Conservation (phyloP, 2,888 invertebrate species). For the Phragmatobia fuliginosa region DNA sequence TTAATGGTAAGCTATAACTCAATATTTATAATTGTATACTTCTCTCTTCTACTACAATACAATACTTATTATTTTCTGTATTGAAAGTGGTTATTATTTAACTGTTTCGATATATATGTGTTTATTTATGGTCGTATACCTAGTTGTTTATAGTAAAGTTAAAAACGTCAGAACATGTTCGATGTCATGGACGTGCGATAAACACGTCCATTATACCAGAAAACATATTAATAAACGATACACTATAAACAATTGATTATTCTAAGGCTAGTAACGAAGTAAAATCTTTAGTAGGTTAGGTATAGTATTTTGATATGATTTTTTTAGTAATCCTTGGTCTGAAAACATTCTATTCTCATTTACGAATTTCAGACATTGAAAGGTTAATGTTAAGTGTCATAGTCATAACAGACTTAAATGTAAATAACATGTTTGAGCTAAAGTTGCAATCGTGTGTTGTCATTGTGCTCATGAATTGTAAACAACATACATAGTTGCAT, state of each 20-base stretch:
- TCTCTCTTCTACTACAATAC: neutral
- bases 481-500: neutral
- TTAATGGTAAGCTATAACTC: conserved; percentile 58
- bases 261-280: neutral
- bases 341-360: neutral
- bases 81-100: neutral
- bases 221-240: neutral
- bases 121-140: conserved; percentile 14
- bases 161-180: conserved; percentile 6
- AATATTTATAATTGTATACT: conserved; percentile 33
- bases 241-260: neutral
- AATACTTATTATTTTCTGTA: neutral
- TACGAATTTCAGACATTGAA: neutral
- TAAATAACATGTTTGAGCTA: neutral
- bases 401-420: neutral
- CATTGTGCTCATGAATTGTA: neutral
- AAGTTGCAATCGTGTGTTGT: neutral
- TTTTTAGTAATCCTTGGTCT: no score
- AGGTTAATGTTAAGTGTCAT: no score
- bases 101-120: neutral
- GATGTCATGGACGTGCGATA: conserved; percentile 5
- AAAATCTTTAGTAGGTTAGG: neutral
- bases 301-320: no score
- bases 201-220: neutral
- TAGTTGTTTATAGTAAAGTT: neutral